These are phyloP conservation scores for Subacronicta megacephala DNA, from an alignment of 2,888 invertebrate species.

Conservation along the genomic window DNA sequence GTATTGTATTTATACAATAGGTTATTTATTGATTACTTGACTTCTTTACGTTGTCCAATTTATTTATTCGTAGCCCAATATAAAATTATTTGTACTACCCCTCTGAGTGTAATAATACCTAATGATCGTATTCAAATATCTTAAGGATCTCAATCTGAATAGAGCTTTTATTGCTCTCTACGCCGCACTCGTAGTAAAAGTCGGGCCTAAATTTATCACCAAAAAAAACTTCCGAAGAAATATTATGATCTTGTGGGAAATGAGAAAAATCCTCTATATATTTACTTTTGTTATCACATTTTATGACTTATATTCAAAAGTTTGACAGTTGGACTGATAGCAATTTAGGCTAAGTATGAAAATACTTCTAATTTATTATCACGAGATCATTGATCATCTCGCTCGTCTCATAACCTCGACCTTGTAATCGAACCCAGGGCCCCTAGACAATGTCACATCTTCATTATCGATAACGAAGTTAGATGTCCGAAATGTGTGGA, in stretches of 20 bases:
- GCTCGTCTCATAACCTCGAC: no score
- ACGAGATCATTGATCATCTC: no score
- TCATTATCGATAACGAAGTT: no score
- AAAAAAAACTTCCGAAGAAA: conserved; percentile 2
- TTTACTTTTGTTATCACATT: conserved; percentile 5
- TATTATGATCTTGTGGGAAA: conserved; percentile 5
- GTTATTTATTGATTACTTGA: no score
- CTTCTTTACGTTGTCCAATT: no score
- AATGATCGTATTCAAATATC: conserved; percentile 4
- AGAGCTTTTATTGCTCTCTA: conserved; percentile 1
- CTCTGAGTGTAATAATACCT: neutral
- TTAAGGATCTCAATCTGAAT: neutral
- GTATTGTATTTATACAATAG: no score
- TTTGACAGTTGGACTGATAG: conserved; percentile 4
- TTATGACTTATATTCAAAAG: neutral
- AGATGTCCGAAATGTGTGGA: no score
- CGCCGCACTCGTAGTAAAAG: neutral
- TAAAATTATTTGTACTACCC: no score
- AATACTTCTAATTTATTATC: neutral
- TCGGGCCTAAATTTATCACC: neutral
- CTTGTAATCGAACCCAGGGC: no score
- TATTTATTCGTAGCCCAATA: no score
- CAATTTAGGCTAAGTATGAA: neutral
- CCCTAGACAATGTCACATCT: no score
- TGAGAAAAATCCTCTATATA: neutral